phyloP scores from a whole-genome alignment of 2,888 invertebrate genomes.

The Adelphocoris suturalis region DNA sequence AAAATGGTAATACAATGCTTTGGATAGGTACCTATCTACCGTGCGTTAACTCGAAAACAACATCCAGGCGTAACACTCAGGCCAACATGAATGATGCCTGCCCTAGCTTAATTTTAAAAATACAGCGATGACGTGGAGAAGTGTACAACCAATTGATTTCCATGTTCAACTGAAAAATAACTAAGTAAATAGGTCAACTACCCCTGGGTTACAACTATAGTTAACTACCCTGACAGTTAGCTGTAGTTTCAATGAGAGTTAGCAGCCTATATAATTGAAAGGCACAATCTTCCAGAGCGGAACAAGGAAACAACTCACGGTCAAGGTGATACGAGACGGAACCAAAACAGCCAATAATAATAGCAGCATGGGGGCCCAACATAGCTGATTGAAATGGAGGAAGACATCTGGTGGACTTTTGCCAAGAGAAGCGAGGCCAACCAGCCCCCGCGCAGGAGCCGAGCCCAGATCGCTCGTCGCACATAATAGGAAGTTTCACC shows the following conservation, averaged over 20 bases:
- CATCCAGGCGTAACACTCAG: too few species aligned
- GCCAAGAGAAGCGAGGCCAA: conserved; percentile 34
- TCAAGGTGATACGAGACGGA: background rate
- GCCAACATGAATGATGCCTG: too few species aligned
- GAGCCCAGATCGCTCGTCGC: background rate
- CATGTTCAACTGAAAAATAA: too few species aligned
- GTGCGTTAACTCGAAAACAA: too few species aligned
- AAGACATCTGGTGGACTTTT: conserved; percentile 22
- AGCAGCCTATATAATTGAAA: background rate
- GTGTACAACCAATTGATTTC: too few species aligned
- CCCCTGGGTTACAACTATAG: too few species aligned
- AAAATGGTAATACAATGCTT: too few species aligned
- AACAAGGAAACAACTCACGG: background rate
- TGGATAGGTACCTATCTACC: too few species aligned
- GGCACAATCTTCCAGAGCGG: background rate
- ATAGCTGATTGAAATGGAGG: conserved; percentile 13
- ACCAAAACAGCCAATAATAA: conserved; percentile 23
- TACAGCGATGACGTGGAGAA: too few species aligned
- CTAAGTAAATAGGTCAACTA: too few species aligned
- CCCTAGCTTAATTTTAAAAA: too few species aligned
- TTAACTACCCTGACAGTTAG: too few species aligned
- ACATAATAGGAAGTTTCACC: background rate
- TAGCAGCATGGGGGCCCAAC: background rate
- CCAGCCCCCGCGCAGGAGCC: conserved; percentile 3
- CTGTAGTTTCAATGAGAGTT: background rate